Evolutionary conservation across 2,888 invertebrate species (phyloP), one percentile per base, ranked within the genome.

Genomic region (Ophion ellenae): DNA sequence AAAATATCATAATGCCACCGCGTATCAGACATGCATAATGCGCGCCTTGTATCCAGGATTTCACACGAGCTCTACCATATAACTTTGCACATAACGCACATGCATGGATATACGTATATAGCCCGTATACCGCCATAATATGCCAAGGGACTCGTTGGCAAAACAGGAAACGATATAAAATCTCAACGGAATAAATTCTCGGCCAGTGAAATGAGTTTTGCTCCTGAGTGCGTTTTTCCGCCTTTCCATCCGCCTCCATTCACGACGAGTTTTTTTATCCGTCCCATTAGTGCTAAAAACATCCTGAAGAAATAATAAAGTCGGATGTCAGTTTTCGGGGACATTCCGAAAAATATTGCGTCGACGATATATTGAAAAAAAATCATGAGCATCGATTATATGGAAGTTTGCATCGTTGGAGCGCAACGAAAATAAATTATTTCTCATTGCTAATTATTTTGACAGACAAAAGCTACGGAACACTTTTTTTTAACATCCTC

Each of bases 11-110:
- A 89, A 90, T 87, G 87, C 88, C 84, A 83, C 83, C 89, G 87
- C 87, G 88, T 89, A 89, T 89, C 89, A 86, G 88, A 74, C 86
- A 90, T 90, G 89, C 90, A 89, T 90, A 87, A 91, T 89, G 90
- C 90, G 87, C 90, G 84, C 84, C 87, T 79, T 85, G 88, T 87
- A 69, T 70, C 76, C 64, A 36, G 77, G 70, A 81, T 81, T 83
- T 74, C 64, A 47, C 64, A 28, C 77, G 69, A 69, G 69, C 53
- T 66, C 63, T 40, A 67, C 69, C 63, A 40, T 36, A 73, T 57
- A 79, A 79, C 67, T 76, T 61, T 36, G 36, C 76, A 64, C 74
- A 32, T 66, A 74, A 57, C 73, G 59, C 24, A 66, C 59, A 74
- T 11, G 2, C 17, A n/a, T 28, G 14, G 28, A 53, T 20, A 40